Evolutionary conservation across 2,113 vertebrate species (phyloP).

Genomic region (Fulmarus glacialis): DNA sequence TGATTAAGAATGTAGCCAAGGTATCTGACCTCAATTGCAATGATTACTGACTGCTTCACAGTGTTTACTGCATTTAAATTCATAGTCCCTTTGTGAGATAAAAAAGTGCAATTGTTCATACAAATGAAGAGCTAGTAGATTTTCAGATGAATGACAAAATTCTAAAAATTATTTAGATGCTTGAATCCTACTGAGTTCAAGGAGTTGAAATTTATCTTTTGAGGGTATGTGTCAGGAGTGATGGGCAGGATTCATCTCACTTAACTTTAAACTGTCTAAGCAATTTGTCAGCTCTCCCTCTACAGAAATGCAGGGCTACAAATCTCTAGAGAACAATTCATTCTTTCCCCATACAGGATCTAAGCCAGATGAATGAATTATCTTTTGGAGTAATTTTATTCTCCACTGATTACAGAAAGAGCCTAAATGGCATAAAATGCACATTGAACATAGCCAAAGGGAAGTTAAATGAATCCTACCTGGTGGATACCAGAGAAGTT

Average conservation of each 20-base stretch:
- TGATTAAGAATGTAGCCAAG: background rate
- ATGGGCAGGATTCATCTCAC: constrained; percentile 53
- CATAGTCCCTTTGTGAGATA: background rate
- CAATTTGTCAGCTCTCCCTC: constrained; percentile 39
- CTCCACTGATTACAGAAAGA: background rate
- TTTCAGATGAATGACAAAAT: constrained; percentile 28
- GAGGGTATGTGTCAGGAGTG: constrained; percentile 23
- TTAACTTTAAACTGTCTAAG: constrained; percentile 58
- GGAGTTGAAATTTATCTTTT: constrained; percentile 1
- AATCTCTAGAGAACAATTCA: constrained; percentile 2
- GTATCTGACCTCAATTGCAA: background rate
- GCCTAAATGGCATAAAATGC: background rate
- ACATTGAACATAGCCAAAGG: background rate
- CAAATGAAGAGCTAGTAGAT: background rate
- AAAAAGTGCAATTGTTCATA: background rate
- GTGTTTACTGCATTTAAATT: constrained; percentile 21
- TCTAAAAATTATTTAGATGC: constrained; percentile 28
- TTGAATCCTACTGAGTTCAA: constrained; percentile 36
- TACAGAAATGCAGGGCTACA: constrained; percentile 13
- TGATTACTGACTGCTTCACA: background rate
- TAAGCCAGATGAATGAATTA: constrained; percentile 49
- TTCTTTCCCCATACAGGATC: constrained; percentile 2
- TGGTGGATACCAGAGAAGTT: background rate
- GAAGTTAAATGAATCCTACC: background rate
- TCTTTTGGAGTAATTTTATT: constrained; percentile 28